Evolutionary conservation across 1,140 invertebrate genomes (phyloP), one percentile per base, ranked within the genome.

Genomic region (Bradysia coprophila): DNA sequence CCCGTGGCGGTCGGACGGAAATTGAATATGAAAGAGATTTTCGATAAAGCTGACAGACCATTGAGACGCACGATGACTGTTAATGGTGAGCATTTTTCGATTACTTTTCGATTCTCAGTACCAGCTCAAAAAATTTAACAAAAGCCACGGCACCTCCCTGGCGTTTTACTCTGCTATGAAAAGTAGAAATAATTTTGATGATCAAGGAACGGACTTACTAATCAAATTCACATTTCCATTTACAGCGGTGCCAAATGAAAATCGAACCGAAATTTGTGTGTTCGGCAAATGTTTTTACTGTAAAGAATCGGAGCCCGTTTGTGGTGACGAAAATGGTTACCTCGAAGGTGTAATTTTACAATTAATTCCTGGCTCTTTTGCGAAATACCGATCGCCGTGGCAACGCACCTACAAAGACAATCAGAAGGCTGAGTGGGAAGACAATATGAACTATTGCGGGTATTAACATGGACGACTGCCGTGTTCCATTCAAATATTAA

Each of bases 271-370:
- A n/a, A n/a, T n/a, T 22, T 95, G 91, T 62, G 71, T 94, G 39
- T 93, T 85, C 65, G 90, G 91, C 1, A 76, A 81, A 55, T 95
- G 90, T 58, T 77, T 77, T 59, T 93, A 90, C 55, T 95, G 91
- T 58, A 81, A 75, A 45, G 65, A 68, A 40, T 71, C 76, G 45
- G 82, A 90, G 56, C 76, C 81, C 2, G 78, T 92, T 4, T 95
- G 90, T 65, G 81, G 72, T 2, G 64, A 77, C 40, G 66, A 70
- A 10, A 67, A 73, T 47, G 57, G 73, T 47, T 61, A 77, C 47
- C 62, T 85, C 41, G 85, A 89, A 66, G 90, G 90, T 10, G 76
- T 82, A n/a, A 59, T 89, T 10, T 81, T 91, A 43, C 69, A 91
- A 23, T 81, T 84, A 71, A 62, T 94, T 46, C 81, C 87, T 8